phyloP scores from a whole-genome alignment of 2,797 vertebrate species.

The Aldrovandia affinis region DNA sequence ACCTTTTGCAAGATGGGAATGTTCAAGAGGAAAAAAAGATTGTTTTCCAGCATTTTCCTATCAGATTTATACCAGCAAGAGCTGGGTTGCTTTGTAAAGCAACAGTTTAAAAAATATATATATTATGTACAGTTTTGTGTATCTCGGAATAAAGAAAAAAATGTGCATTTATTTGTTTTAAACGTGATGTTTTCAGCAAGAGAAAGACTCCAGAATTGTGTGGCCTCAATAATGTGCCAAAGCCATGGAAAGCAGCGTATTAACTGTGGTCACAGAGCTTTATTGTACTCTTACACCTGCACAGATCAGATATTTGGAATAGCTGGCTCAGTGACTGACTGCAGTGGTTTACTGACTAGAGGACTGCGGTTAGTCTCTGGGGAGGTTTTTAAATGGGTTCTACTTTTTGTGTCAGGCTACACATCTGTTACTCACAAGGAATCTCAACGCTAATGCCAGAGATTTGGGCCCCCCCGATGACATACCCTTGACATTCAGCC shows the following conservation, averaged over 20 bases:
- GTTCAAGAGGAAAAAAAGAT: neutral
- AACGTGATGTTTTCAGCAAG: neutral
- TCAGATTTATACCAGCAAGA: neutral
- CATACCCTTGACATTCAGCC: neutral
- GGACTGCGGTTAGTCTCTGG: neutral
- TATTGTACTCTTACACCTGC: neutral
- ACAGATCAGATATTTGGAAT: neutral
- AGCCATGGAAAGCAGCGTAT: neutral
- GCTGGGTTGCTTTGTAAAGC: slow-evolving; percentile 2
- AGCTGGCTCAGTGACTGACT: neutral
- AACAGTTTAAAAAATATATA: neutral
- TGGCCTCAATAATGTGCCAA: neutral
- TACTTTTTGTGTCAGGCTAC: neutral
- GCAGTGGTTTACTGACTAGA: neutral
- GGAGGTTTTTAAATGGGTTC: neutral
- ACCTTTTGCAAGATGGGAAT: neutral
- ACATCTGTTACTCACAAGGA: neutral
- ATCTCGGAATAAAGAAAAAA: neutral
- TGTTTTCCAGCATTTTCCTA: neutral
- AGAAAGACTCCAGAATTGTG: neutral
- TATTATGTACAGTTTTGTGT: slow-evolving; percentile 12
- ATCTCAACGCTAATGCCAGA: neutral
- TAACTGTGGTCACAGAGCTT: slow-evolving; percentile 1
- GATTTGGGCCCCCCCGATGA: neutral
- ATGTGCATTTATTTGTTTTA: neutral